A percentile compares a stretch with the other conserved stretches of the same genome.
phyloP scores from a whole-genome alignment of 2,888 invertebrate genomes.

The Leucophenga maculata region DNA sequence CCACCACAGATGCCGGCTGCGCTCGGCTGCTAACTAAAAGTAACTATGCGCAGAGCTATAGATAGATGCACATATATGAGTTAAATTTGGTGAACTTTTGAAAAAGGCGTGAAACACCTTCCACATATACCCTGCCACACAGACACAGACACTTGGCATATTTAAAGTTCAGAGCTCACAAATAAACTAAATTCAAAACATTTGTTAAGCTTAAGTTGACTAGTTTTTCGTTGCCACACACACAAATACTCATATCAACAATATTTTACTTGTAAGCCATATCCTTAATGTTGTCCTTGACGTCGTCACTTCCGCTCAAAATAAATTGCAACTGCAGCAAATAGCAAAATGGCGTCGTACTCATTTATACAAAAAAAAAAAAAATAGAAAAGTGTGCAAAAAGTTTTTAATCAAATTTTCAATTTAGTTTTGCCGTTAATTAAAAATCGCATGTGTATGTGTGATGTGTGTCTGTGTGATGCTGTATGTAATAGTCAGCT shows the following conservation, averaged over 20 bases:
- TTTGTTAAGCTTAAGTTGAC: constrained; percentile 61
- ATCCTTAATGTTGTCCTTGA: constrained; percentile 1
- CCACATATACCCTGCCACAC: constrained; percentile 32
- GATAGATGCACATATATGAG: constrained; percentile 6
- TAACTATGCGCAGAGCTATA: constrained; percentile 25
- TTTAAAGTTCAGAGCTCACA: constrained; percentile 40
- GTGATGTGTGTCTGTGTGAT: constrained; percentile 16
- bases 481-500: neutral
- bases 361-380: no score
- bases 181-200: constrained; percentile 61
- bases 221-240: constrained; percentile 49
- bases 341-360: constrained; percentile 36
- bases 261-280: constrained; percentile 6
- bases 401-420: constrained; percentile 65
- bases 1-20: constrained; percentile 1
- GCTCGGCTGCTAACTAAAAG: neutral
- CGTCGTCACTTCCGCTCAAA: constrained; percentile 2
- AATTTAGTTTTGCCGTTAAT: constrained; percentile 62
- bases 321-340: constrained; percentile 12
- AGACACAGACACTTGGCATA: constrained; percentile 20
- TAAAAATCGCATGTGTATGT: constrained; percentile 47
- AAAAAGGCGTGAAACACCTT: constrained; percentile 41
- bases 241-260: neutral
- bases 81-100: constrained; percentile 33
- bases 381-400: constrained; percentile 29